Percentiles rank a stretch among this genome's conserved stretches.
These are phyloP conservation scores for Siphlonurus alternatus DNA, from an alignment of 2,888 invertebrate genomes.

Conservation along the genomic window DNA sequence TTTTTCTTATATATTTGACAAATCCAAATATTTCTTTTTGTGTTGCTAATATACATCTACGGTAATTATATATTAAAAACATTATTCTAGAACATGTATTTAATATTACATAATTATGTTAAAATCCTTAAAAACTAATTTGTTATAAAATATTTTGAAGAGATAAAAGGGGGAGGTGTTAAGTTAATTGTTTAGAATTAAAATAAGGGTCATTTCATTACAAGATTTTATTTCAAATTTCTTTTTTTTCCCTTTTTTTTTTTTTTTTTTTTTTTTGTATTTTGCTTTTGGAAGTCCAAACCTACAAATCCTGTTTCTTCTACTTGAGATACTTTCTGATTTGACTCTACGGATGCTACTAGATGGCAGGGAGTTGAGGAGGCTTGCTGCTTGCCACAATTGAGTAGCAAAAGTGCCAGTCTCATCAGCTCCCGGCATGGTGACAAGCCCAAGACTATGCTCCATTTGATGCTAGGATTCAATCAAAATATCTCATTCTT, in stretches of 20 bases:
- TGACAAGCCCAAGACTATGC: constrained; percentile 10
- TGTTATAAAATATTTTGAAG: not conserved
- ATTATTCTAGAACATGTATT: not conserved
- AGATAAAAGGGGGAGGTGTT: constrained; percentile 7
- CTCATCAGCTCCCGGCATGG: not conserved
- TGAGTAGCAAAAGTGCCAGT: constrained; percentile 5
- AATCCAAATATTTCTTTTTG: no score
- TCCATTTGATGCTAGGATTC: constrained; percentile 9
- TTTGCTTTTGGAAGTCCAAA: constrained; percentile 15
- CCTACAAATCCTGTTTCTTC: constrained; percentile 15
- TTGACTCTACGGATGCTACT: constrained; percentile 14
- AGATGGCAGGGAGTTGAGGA: constrained; percentile 4
- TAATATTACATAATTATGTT: not conserved
- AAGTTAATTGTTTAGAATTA: constrained; percentile 7
- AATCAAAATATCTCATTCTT: not conserved
- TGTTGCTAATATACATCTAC: no score
- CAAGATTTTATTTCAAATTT: constrained; percentile 17
- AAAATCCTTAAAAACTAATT: not conserved
- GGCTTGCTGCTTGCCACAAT: constrained; percentile 5
- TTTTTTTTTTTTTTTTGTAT: not conserved
- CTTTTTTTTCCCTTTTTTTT: not conserved
- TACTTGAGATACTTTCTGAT: constrained; percentile 13
- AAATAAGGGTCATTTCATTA: constrained; percentile 13
- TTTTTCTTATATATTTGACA: constrained; percentile 7
- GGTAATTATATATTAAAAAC: not conserved